phyloP scores from a whole-genome alignment of 1,140 invertebrate species.

The Lepidurus arcticus region DNA sequence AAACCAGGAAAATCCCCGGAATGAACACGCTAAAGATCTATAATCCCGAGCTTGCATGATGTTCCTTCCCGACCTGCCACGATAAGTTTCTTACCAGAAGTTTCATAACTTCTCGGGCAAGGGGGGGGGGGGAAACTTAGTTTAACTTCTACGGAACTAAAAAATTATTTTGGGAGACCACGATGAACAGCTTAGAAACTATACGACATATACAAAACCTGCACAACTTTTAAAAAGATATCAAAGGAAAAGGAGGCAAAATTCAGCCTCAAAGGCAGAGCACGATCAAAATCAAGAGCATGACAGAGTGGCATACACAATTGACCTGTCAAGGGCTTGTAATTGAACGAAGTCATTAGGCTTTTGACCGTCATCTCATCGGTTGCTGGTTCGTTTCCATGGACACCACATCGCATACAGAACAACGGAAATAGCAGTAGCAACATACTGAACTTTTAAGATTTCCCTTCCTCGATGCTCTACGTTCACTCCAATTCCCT shows the following conservation, averaged over 20 bases:
- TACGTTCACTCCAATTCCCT: too few species aligned
- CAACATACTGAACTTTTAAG: not conserved
- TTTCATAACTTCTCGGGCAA: too few species aligned
- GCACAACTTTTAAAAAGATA: too few species aligned
- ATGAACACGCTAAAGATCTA: not conserved
- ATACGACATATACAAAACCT: too few species aligned
- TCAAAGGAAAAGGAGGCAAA: not conserved
- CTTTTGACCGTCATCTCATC: constrained; percentile 2
- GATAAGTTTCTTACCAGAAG: not conserved
- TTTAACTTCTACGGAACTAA: too few species aligned
- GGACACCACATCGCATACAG: constrained; percentile 13
- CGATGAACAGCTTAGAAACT: too few species aligned
- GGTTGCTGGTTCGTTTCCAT: not conserved
- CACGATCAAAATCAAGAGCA: not conserved
- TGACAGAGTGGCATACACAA: not conserved
- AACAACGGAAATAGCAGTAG: not conserved
- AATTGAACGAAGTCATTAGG: constrained; percentile 19
- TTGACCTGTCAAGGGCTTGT: not conserved
- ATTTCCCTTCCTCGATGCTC: not conserved
- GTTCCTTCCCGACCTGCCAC: not conserved
- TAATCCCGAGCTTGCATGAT: not conserved
- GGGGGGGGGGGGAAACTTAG: too few species aligned
- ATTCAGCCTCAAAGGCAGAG: not conserved
- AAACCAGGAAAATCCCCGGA: not conserved
- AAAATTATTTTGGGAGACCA: too few species aligned